Evolutionary conservation across 2,888 invertebrate genomes (phyloP).

Genomic region (Megamerina dolium): DNA sequence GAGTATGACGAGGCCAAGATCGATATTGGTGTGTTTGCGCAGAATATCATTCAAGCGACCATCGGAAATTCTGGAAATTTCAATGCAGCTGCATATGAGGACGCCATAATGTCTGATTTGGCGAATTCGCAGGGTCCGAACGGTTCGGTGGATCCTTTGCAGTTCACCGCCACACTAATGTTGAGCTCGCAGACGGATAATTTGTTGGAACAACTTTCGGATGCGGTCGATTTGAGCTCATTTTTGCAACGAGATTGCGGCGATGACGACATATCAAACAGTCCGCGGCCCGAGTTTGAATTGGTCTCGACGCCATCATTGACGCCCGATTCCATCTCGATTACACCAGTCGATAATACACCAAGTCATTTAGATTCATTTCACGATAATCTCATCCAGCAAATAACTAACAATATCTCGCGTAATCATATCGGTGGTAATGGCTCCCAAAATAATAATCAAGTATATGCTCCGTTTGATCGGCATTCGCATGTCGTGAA

Average conservation of each 20-base stretch:
- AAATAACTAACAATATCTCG: slow-evolving; percentile 50
- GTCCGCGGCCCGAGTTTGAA: slow-evolving; percentile 58
- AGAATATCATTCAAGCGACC: slow-evolving; percentile 43
- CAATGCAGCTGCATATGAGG: slow-evolving; percentile 60
- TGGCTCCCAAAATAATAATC: no score
- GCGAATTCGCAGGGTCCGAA: slow-evolving; percentile 47
- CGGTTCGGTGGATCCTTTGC: slow-evolving; percentile 68
- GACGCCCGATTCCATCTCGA: slow-evolving; percentile 59
- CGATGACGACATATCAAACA: slow-evolving; percentile 50
- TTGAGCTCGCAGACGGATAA: slow-evolving; percentile 74
- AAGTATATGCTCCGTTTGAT: slow-evolving; percentile 21
- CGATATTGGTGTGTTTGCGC: slow-evolving; percentile 51
- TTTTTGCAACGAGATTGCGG: slow-evolving; percentile 66
- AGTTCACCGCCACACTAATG: slow-evolving; percentile 75
- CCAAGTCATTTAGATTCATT: slow-evolving; percentile 60
- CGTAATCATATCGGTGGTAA: slow-evolving; percentile 48
- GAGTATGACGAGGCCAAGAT: slow-evolving; percentile 72
- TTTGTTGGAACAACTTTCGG: slow-evolving; percentile 68
- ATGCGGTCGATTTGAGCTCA: slow-evolving; percentile 70
- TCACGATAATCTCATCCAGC: slow-evolving; percentile 64
- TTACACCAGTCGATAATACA: slow-evolving; percentile 51
- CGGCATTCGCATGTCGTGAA: slow-evolving; percentile 56
- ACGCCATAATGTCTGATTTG: slow-evolving; percentile 80
- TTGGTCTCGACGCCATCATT: slow-evolving; percentile 67
- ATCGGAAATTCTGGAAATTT: slow-evolving; percentile 34